A percentile compares a stretch with the other conserved stretches of the same genome.
Conservation (phyloP, 2,888 invertebrate genomes). For the Xestia sexstrigata region DNA sequence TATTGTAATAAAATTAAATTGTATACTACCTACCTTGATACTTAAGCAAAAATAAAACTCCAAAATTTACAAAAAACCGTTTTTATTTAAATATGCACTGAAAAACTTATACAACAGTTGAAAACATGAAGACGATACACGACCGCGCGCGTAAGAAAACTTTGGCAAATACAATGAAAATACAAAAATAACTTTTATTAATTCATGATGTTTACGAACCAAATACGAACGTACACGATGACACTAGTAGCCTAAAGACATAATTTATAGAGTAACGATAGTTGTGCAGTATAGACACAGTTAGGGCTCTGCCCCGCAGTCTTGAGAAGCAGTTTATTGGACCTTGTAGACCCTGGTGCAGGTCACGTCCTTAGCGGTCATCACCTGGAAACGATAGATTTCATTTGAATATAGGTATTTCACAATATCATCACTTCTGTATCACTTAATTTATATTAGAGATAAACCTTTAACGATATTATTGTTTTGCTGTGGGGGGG, state of each 20-base stretch:
- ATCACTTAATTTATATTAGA: too few species aligned
- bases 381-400: conserved; percentile 89
- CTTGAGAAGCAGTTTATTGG: conserved; percentile 85
- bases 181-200: conserved; percentile 80
- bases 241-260: conserved; percentile 76
- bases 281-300: conserved; percentile 80
- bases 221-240: conserved; percentile 66
- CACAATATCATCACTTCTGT: not conserved
- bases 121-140: conserved; percentile 70
- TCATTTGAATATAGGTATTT: not conserved
- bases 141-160: conserved; percentile 72
- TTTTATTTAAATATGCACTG: conserved; percentile 87
- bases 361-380: conserved; percentile 93
- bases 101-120: conserved; percentile 86
- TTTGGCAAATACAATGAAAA: conserved; percentile 79
- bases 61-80: conserved; percentile 70
- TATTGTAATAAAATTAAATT: too few species aligned
- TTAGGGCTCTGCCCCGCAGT: conserved; percentile 80
- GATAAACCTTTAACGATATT: too few species aligned
- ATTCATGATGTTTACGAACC: conserved; percentile 62
- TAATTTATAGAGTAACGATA: conserved; percentile 80
- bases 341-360: conserved; percentile 94
- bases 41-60: conserved; percentile 36
- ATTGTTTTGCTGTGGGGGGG: too few species aligned
- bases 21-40: too few species aligned